Base-by-base conservation (phyloP, 2,888 invertebrate species). In the Cephalotes varians region DNA sequence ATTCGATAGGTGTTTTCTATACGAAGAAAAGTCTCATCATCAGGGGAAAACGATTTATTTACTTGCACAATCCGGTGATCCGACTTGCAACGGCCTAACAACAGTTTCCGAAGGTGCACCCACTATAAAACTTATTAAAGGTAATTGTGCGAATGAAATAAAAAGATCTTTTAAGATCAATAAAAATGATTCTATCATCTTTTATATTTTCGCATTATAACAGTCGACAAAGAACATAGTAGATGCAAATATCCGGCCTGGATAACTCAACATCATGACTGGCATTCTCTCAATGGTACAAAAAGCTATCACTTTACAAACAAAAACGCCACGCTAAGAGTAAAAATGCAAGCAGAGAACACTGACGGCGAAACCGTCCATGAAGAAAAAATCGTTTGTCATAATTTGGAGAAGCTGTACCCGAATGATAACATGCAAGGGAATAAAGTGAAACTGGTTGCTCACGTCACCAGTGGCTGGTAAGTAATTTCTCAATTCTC, bases 381-480 rank as follows among this genome's bases (percentile, higher is more conserved):
- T 90, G 94, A 93, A 85, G 94, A 94, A 87, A 94, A 93, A 90
- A 93, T 93, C 49, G 94, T 93, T 67, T 94, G 93, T 83, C 94
- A 93, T 86, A 93, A 92, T 87, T 88, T 93, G 77, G 93, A 93
- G 58, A 91, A 94, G 25, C 88, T 92, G 47, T 92, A 91, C 74
- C 88, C 91, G 18, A 92, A 91, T 56, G 93, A 93, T 69, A 93
- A 92, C 82, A 90, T 91, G 76, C 93, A 92, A 69, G 93, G 93
- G 25, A 92, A 96, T 83, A 95, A 96, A 92, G 96, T 97, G 67
- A 96, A 96, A 86, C 95, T 97, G 64, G 96, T 97, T 6, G 97
- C 97, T 0, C 97, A 97, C 91, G 96, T 97, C 85, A 97, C 97
- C 0, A 96, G 96, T 54, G 97, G 97, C 94, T 98, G 97, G 97